Base-by-base conservation (phyloP, 2,113 vertebrate genomes). In the Calypte anna region DNA sequence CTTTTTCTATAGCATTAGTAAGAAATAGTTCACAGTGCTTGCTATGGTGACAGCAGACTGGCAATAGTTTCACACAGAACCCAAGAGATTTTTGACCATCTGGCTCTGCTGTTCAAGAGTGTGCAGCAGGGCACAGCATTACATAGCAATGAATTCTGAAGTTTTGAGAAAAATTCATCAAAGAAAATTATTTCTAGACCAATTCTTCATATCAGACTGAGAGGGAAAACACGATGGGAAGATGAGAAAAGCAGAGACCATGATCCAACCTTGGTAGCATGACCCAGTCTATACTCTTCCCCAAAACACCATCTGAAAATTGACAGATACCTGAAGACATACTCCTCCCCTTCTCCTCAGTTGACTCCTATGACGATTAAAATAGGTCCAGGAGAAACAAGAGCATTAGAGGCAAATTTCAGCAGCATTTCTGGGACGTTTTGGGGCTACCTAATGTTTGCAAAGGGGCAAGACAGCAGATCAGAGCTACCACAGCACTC, bases 1-100 rank as follows among this genome's bases (percentile, higher is more conserved):
- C 59, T 90, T 96, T 82, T 90, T 79, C 91, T 85, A 67, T 88
- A 80, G 20, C 43, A 63, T 76, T 50, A 69, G 17, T 76, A 92
- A 87, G 70, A 66, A 69, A 85, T 79, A 87, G 50, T 73, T 91
- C 70, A 69, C 53, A 80, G 55, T 0, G 2, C 17, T 85, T 8
- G 9, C 8, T 70, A 24, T 0, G 12, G 70, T 77, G 81, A 79
- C 87, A 90, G 67, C 31, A 95, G 63, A 36, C 24, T 44, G 30
- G 31, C 51, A 87, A 57, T 59, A 59, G 7, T 55, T 85, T 87
- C 81, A 87, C 81, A 69, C 27, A 8, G 6, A 76, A 87, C 38
- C 18, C 51, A 80, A 94, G 13, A n/a, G 40, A 28, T 92, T 92
- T 82, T 91, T 89, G 87, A 87, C 62, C 15, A 40, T 88, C 67